Evolutionary conservation across 2,888 invertebrate genomes (phyloP), one percentile per base, ranked within the genome.

Genomic region (Cantharis flavilabris): DNA sequence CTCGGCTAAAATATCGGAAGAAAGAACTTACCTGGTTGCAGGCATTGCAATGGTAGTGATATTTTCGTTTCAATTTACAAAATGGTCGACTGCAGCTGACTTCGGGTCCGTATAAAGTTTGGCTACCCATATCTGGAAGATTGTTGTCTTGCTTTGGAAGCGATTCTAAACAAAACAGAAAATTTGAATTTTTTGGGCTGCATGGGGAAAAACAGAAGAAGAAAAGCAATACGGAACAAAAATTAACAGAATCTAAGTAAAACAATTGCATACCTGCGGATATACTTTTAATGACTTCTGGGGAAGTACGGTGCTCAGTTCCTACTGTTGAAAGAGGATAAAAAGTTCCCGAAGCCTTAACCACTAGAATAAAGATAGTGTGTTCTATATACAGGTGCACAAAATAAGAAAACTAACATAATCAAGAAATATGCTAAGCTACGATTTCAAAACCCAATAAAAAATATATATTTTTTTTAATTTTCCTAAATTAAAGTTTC

Each of bases 331-430:
- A 95, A 85, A 96, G 92, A 86, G 97, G 97, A 90, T 95, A 96
- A 91, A 95, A 97, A 88, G 96, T 96, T 89, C 97, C 96, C 86
- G 95, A 93, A 89, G 96, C 95, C 93, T 96, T 96, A 91, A 97
- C 95, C 92, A 96, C 94, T 95, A 93, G 90, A 93, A 93, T 89
- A 87, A 86, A 84, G 80, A 80, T 81, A 77, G 76, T 71, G 78
- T 78, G 83, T 82, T 81, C 82, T 83, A 82, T 84, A 83, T 83
- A 83, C 81, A 83, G 81, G 80, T 79, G 81, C 80, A 69, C 67
- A 73, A 75, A 79, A 82, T 77, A 78, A 79, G 9, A 49, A 69
- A 69, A 69, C 69, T 75, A 70, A 75, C 49, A 70, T 65, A 65
- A 63, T 16, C 20, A 64, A 14, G 65, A 65, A 23, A 65, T 20